Evolutionary conservation across 2,888 invertebrate genomes (phyloP), one percentile per base, ranked within the genome.

Genomic region (Argyra leucocephala): DNA sequence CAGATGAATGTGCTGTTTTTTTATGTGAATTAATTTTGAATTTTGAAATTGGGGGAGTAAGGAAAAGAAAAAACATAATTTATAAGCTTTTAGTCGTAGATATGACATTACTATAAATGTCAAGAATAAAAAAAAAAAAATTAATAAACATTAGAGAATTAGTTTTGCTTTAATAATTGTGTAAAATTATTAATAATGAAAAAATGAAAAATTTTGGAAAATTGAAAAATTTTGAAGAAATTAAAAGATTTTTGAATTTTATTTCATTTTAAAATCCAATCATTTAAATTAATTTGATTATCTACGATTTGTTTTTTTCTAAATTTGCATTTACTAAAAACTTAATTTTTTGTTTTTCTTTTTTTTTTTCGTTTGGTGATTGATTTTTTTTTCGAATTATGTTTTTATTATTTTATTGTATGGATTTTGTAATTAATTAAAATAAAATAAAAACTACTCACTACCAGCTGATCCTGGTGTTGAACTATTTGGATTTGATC

Each of bases 1-100:
- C 74, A 70, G 76, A 74, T 70, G 75, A 73, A 57, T 61, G 66
- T 67, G 24, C 24, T 26, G 58, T 12, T 37, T 6, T 37, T 37
- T 37, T 6, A 71, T 76, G 57, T 71, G 70, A 63, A 69, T 37
- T 37, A 63, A 69, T 37, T 37, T 37, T 37, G 10, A 15, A 31
- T 31, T 31, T 31, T 31, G 31, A 31, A 31, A 31, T 5, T n/a
- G n/a, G n/a, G 5, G 10, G 10, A 31, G 10, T 37, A 15, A 37
- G 15, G 15, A 37, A 37, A 37, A 37, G 15, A 37, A 37, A 37
- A 37, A 9, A 37, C 37, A 37, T 15, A 37, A 10, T 10, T 7
- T 31, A 31, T 31, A 31, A 31, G 31, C 31, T 31, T 31, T 12
- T 10, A 37, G 15, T 37, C 37, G 37, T 12, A 37, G 37, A 37